Conservation (phyloP, 2,113 vertebrate species). For the Cavia aperea region DNA sequence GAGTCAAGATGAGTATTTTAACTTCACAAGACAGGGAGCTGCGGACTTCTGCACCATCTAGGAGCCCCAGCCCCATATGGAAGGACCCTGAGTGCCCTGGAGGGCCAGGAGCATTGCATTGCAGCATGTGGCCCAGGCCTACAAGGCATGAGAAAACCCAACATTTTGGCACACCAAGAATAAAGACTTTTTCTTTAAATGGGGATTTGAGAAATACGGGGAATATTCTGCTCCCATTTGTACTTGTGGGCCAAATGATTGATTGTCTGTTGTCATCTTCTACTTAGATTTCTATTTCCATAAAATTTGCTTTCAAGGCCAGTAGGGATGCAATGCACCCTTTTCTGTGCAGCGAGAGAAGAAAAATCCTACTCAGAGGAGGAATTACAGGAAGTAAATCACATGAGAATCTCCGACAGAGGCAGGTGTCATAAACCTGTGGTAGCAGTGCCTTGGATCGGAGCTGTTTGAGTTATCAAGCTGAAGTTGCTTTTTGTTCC, state of each 20-base stretch:
- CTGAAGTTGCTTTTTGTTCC: background rate
- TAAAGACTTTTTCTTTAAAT: background rate
- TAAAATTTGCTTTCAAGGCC: background rate
- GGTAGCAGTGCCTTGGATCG: background rate
- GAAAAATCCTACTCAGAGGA: background rate
- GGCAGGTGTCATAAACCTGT: background rate
- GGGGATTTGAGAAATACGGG: background rate
- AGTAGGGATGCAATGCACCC: background rate
- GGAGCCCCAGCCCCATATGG: background rate
- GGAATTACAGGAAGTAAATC: background rate
- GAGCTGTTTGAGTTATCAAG: background rate
- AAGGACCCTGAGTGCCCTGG: background rate
- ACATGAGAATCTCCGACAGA: background rate
- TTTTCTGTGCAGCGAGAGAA: background rate
- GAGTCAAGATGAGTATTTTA: background rate
- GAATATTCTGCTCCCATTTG: background rate
- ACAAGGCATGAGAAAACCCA: background rate
- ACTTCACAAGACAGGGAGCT: background rate
- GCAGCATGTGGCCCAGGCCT: background rate
- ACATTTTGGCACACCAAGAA: background rate
- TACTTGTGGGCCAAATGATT: background rate
- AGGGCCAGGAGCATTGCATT: fast-evolving
- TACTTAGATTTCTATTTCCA: background rate
- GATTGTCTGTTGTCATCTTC: background rate
- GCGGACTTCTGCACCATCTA: background rate